Evolutionary conservation across 1,140 invertebrate species (phyloP), one percentile per base, ranked within the genome.

Genomic region (Lethocerus indicus): DNA sequence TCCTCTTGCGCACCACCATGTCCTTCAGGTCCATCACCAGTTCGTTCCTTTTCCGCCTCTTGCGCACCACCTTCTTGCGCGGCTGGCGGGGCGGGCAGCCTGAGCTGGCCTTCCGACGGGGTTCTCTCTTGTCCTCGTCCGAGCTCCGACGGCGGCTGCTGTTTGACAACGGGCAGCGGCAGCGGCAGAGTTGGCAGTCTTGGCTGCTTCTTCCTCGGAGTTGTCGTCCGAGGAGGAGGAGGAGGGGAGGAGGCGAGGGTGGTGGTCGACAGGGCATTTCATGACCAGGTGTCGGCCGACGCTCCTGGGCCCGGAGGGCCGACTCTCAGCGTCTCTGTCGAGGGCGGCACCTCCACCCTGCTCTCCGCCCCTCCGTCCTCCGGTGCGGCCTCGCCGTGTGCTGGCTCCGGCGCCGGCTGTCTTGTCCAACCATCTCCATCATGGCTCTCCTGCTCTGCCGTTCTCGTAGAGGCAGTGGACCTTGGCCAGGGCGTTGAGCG

Each of bases 391-490:
- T 39, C 14, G 7, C 24, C 26, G 2, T 28, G 25, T 41, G 28
- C 24, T 42, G 14, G 32, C 36, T 54, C 52, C 3, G 21, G 16
- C 21, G 35, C 14, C n/a, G n/a, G 39, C 39, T 18, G 41, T 35
- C 21, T 41, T 52, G 28, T 52, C 52, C 18, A 52, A 45, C 82
- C 16, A 54, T 49, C n/a, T 57, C 56, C 20, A 47, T 45, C 25
- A 57, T 41, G 23, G 52, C 57, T 35, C 51, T 50, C 51, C 56
- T 55, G 35, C 78, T 80, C 63, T 90, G 87, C 60, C 87, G 61
- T 90, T 89, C 63, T 91, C 87, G 57, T 89, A 90, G 13, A 91
- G 68, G 61, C 86, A 88, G 61, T 90, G 86, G 26, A 91, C 87
- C 70, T 91, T 90, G n/a, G 86, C 86, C 56, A 85, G 64, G 0